Base-by-base conservation (phyloP, 2,888 invertebrate genomes). In the Pterostichus niger region DNA sequence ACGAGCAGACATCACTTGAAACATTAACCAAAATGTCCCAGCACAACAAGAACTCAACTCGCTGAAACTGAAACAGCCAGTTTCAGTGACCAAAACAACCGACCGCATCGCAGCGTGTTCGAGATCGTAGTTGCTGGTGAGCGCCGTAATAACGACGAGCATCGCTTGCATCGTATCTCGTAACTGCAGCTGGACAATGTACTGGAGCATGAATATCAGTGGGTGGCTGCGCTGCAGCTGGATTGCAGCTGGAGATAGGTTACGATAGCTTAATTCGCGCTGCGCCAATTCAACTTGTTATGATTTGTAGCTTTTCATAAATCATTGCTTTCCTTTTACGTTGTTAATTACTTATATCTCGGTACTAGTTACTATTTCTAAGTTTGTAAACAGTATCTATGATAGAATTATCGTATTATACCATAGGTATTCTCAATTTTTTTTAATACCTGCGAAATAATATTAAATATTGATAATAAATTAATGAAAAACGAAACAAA, bases 1-100 rank as follows among this genome's bases (percentile, higher is more conserved):
- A 71, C 68, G 68, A 40, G 68, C 68, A 71, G 68, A 71, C 68
- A 71, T 71, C 68, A 71, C 15, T 44, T 71, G 68, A 71, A 71
- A 71, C 68, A 71, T 71, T 71, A 71, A 71, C 68, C 68, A 71
- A 40, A 71, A 71, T 71, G 68, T 71, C 68, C 68, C 68, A 7
- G 44, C 44, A 17, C 68, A 71, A 71, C 68, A 71, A 71, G 68
- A 71, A 71, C 68, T 71, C 44, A 3, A 15, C 68, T 17, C 56
- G 40, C 40, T 40, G 59, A 13, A 54, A 17, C 54, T 35, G 35
- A n/a, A 64, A 35, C 64, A 64, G 40, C 13, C 68, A 71, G 68
- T 71, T 71, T 9, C 40, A 71, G 44, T 71, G 68, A 71, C 68
- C 68, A 40, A 71, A 71, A 71, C 68, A 71, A 40, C 68, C 40